Percentiles rank a stretch among this genome's conserved stretches.
Evolutionary conservation across 2,113 vertebrate genomes (phyloP).

Genomic region (Phodopus roborovskii): DNA sequence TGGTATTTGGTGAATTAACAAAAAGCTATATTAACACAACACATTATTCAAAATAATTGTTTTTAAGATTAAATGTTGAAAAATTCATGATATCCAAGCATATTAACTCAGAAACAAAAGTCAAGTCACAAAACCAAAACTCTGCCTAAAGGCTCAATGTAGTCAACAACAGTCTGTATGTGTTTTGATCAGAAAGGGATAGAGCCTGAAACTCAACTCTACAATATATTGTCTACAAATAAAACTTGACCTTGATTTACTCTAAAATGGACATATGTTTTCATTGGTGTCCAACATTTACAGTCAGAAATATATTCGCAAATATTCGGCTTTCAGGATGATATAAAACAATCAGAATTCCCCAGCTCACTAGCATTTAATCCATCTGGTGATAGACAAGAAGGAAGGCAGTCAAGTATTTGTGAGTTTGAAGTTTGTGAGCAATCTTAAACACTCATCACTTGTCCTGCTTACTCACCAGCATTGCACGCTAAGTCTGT

Average conservation of each 20-base stretch:
- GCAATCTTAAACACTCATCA: not conserved
- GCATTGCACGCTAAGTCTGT: not conserved
- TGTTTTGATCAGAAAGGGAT: not conserved
- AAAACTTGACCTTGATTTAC: not conserved
- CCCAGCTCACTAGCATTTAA: not conserved
- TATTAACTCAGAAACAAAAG: not conserved
- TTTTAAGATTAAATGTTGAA: slow-evolving; percentile 17
- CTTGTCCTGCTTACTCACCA: not conserved
- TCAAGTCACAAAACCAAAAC: not conserved
- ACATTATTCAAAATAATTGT: slow-evolving; percentile 26
- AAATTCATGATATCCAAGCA: not conserved
- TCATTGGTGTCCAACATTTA: not conserved
- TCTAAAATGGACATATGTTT: not conserved
- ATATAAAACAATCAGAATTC: not conserved
- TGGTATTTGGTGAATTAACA: not conserved
- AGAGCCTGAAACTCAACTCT: not conserved
- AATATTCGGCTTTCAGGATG: not conserved
- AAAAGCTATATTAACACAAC: not conserved
- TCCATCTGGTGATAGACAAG: not conserved
- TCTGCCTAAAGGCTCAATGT: not conserved
- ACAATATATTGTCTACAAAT: not conserved
- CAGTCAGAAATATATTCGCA: not conserved
- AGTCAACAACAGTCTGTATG: not conserved
- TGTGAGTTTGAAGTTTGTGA: not conserved
- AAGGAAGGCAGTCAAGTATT: not conserved